These are phyloP conservation scores for Neolamprologus toae DNA, from an alignment of 2,113 vertebrate species.

Conservation along the genomic window DNA sequence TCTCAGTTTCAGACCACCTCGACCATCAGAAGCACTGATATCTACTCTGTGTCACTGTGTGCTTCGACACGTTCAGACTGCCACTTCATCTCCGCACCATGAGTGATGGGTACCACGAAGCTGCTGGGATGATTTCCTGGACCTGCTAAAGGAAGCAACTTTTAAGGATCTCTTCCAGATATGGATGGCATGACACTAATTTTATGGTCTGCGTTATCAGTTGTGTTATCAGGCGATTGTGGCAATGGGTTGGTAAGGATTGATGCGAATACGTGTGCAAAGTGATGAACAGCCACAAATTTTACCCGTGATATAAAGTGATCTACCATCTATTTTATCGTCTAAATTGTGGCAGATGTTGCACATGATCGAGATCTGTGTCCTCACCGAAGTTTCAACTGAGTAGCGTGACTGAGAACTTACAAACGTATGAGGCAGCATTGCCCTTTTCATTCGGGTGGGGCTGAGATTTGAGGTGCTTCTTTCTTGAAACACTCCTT, in stretches of 20 bases:
- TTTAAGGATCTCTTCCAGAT: constrained; percentile 86
- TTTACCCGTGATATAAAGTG: not conserved
- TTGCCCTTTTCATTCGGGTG: not conserved
- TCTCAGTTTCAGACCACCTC: not conserved
- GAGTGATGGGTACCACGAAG: constrained; percentile 94
- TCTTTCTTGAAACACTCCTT: not conserved
- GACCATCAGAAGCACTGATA: constrained; percentile 36
- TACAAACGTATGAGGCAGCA: not conserved
- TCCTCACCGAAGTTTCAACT: constrained; percentile 1
- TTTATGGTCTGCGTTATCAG: constrained; percentile 78
- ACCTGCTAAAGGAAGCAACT: constrained; percentile 91
- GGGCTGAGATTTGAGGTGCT: not conserved
- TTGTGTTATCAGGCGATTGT: constrained; percentile 83
- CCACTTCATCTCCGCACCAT: constrained; percentile 61
- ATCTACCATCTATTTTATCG: not conserved
- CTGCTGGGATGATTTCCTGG: constrained; percentile 92
- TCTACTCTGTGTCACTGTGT: not conserved
- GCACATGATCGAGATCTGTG: not conserved
- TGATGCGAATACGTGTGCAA: not conserved
- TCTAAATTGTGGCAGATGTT: not conserved
- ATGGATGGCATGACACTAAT: constrained; percentile 97
- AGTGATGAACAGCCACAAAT: not conserved
- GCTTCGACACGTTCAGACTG: not conserved
- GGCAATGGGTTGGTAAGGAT: constrained; percentile 81
- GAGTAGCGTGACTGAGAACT: not conserved